Percentiles rank a stretch among this genome's conserved stretches.
Conservation (phyloP, 2,113 vertebrate species). For the Sphyrna mokarran region DNA sequence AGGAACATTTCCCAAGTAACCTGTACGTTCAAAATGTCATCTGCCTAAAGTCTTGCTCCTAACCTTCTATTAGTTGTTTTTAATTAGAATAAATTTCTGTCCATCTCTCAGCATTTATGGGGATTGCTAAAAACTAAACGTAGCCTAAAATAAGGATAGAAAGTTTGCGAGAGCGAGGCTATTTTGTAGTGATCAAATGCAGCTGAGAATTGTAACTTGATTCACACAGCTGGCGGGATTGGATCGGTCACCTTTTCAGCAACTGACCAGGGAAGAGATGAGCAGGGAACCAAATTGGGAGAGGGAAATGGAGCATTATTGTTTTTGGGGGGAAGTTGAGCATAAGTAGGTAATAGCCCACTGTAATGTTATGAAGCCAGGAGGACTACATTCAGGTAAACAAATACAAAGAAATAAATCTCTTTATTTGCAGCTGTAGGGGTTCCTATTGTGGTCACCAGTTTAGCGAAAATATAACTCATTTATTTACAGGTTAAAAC, state of each 20-base stretch:
- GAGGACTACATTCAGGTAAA: not conserved
- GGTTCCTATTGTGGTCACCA: not conserved
- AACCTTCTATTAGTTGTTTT: not conserved
- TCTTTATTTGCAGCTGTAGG: not conserved
- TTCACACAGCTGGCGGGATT: not conserved
- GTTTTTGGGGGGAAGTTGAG: not conserved
- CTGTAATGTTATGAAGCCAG: not conserved
- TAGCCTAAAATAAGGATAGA: not conserved
- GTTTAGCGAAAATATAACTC: too few species aligned
- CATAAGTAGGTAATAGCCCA: not conserved
- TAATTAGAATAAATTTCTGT: not conserved
- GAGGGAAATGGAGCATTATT: not conserved
- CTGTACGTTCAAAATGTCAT: not conserved
- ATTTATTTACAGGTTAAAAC: too few species aligned
- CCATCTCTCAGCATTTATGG: not conserved
- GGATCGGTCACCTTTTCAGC: not conserved
- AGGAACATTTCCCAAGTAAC: not conserved
- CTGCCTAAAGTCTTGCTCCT: not conserved
- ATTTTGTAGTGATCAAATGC: not conserved
- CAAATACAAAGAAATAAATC: not conserved
- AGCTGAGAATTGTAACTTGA: not conserved
- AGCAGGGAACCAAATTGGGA: not conserved
- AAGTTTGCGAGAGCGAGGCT: not conserved
- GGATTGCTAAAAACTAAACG: not conserved
- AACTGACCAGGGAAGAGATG: not conserved